phyloP scores from a whole-genome alignment of 2,113 vertebrate species.

The Xiphophorus couchianus region DNA sequence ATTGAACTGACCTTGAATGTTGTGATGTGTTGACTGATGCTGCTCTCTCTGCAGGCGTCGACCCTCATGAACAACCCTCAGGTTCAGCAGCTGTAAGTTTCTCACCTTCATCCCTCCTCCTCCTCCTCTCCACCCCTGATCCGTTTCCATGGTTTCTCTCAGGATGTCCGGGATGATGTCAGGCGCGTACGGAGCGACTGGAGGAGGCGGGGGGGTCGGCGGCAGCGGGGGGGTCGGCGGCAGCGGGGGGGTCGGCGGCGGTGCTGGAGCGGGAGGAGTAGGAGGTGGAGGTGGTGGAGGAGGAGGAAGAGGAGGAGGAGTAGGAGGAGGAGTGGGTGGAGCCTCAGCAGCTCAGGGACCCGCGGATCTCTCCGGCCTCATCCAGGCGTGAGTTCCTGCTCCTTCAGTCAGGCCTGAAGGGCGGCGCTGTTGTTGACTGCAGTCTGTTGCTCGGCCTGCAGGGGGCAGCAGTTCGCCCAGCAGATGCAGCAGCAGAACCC shows the following conservation, averaged over 20 bases:
- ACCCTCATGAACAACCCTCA: conserved; percentile 96
- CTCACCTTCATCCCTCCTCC: not conserved
- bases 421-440: not conserved
- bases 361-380: conserved; percentile 91
- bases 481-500: conserved; percentile 98
- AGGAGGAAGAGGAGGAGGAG: conserved; percentile 5
- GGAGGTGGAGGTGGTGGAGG: conserved; percentile 39
- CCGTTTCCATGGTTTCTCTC: conserved; percentile 4
- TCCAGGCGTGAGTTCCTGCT: conserved; percentile 90
- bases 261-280: conserved; percentile 27
- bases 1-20: too few relatives aligned
- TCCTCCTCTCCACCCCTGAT: not conserved
- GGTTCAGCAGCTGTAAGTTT: conserved; percentile 94
- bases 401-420: not conserved
- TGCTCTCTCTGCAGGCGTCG: conserved; percentile 82
- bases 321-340: conserved; percentile 17
- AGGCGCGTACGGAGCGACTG: conserved; percentile 73
- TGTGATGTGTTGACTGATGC: not conserved
- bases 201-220: not conserved
- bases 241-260: conserved; percentile 1
- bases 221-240: not conserved
- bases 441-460: not conserved
- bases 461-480: conserved; percentile 90
- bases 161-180: conserved; percentile 98
- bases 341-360: conserved; percentile 69